phyloP scores from a whole-genome alignment of 2,888 invertebrate genomes.

The Lampropteryx suffumata region DNA sequence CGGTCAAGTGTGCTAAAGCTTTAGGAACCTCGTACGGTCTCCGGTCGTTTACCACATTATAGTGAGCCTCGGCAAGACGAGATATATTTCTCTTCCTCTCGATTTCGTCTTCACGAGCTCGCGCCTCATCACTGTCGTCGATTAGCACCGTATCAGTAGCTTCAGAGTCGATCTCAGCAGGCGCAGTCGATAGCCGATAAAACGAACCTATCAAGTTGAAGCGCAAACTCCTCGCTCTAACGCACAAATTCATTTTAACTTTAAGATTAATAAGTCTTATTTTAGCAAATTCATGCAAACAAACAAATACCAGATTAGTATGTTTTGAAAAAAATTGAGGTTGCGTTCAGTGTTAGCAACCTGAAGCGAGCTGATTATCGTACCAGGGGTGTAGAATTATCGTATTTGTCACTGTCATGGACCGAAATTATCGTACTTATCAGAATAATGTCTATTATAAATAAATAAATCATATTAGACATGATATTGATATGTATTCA shows the following conservation, averaged over 20 bases:
- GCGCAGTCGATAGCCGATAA: conserved; percentile 55
- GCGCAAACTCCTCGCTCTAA: conserved; percentile 50
- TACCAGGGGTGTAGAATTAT: too few species aligned
- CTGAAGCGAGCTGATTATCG: too few species aligned
- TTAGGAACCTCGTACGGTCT: conserved; percentile 84
- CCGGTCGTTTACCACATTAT: conserved; percentile 83
- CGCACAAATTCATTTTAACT: conserved; percentile 61
- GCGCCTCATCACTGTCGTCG: conserved; percentile 74
- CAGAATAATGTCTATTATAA: too few species aligned
- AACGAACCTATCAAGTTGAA: conserved; percentile 52
- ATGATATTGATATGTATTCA: too few species aligned
- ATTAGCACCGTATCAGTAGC: conserved; percentile 44
- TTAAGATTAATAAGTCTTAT: too few species aligned
- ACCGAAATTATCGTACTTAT: too few species aligned
- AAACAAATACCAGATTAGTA: too few species aligned
- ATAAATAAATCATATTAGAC: too few species aligned
- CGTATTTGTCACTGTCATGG: too few species aligned
- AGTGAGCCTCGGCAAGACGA: conserved; percentile 81
- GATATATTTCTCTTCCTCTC: conserved; percentile 87
- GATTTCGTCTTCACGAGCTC: conserved; percentile 75
- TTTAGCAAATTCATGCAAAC: too few species aligned
- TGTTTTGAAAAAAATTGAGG: too few species aligned
- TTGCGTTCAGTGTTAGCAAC: too few species aligned
- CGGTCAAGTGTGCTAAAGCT: conserved; percentile 84
- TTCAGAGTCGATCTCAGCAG: conserved; percentile 52